phyloP scores from a whole-genome alignment of 2,888 invertebrate species.

The Pantelozetes paolii region DNA sequence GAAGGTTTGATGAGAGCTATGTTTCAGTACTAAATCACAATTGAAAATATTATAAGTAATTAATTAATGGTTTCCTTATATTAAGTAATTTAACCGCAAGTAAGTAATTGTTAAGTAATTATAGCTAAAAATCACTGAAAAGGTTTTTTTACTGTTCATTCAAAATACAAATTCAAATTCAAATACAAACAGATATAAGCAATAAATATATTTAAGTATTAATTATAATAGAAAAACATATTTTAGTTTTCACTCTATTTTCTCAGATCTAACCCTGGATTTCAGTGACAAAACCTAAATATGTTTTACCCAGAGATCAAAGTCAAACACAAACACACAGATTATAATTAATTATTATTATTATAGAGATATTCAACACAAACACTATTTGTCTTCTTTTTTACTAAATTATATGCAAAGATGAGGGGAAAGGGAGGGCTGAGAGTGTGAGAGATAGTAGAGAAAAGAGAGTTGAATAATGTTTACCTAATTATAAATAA shows the following conservation, averaged over 20 bases:
- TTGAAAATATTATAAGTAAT: background rate
- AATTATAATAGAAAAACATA: background rate
- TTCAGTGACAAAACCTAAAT: background rate
- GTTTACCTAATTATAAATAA: no score
- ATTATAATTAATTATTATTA: background rate
- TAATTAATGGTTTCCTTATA: background rate
- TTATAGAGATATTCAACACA: background rate
- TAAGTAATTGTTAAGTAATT: no score
- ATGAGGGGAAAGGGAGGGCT: no score
- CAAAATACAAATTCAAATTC: background rate
- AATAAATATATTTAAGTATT: no score
- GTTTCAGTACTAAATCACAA: constrained; percentile 4
- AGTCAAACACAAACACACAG: constrained; percentile 24
- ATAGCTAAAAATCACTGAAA: constrained; percentile 12
- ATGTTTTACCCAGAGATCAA: background rate
- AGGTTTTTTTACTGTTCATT: background rate
- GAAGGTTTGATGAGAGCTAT: background rate
- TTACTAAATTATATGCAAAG: no score
- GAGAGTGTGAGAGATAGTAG: no score
- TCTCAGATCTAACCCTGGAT: background rate
- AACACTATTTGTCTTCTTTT: background rate
- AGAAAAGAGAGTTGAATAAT: no score
- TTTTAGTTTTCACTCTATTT: background rate
- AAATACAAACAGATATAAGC: background rate
- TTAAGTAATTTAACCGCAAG: constrained; percentile 28